A percentile compares a stretch with the other conserved stretches of the same genome.
These are phyloP conservation scores for Fabriciana adippe DNA, from an alignment of 2,888 invertebrate genomes.

Conservation along the genomic window DNA sequence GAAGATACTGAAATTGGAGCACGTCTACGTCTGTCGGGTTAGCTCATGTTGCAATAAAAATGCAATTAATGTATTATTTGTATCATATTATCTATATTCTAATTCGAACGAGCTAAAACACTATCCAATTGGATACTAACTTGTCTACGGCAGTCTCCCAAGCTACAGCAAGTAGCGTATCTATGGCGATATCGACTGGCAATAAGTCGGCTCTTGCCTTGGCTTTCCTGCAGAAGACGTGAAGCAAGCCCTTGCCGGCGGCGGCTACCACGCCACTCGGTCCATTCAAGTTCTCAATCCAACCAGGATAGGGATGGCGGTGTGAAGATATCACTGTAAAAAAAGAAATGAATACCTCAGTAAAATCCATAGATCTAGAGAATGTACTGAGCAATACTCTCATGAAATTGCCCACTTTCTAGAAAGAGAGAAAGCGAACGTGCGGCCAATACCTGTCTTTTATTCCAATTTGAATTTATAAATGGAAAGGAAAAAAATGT, in stretches of 20 bases:
- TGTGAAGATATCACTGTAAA: constrained; percentile 84
- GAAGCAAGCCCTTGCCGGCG: constrained; percentile 87
- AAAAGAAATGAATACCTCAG: background rate
- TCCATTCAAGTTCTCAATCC: constrained; percentile 97
- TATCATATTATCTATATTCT: background rate
- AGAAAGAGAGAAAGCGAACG: too few species aligned
- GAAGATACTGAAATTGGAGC: background rate
- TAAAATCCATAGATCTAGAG: background rate
- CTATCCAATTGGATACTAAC: constrained; percentile 51
- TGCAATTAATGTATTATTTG: background rate
- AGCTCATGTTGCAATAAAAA: background rate
- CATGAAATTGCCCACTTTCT: background rate
- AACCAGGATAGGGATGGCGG: constrained; percentile 86
- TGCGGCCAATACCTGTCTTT: too few species aligned
- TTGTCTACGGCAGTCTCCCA: constrained; percentile 85
- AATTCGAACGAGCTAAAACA: background rate
- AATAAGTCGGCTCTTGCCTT: constrained; percentile 86
- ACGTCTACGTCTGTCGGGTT: background rate
- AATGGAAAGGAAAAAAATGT: too few species aligned
- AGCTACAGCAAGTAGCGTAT: constrained; percentile 86
- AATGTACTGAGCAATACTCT: background rate
- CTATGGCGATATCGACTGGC: constrained; percentile 91
- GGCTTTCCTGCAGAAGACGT: constrained; percentile 83
- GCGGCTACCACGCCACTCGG: constrained; percentile 89
- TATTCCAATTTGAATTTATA: too few species aligned